These are phyloP conservation scores for Helicoverpa armigera DNA, from an alignment of 1,140 invertebrate genomes.

Conservation along the genomic window DNA sequence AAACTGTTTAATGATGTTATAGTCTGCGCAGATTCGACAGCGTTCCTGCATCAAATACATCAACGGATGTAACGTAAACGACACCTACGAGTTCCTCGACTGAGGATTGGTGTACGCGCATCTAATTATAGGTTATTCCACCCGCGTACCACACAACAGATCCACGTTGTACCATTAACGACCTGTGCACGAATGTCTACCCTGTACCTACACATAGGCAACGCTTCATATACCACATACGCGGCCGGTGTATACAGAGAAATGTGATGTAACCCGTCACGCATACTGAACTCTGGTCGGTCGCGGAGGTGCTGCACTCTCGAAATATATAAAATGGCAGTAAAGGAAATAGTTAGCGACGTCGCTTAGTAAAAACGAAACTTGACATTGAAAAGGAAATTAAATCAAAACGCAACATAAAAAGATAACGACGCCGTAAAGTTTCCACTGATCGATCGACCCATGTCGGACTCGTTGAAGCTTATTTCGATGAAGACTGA, in stretches of 20 bases:
- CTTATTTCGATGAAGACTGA: conserved; percentile 57
- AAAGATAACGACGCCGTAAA: conserved; percentile 65
- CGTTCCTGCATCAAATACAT: conserved; percentile 56
- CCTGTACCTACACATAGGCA: conserved; percentile 55
- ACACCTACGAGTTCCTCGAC: conserved; percentile 70
- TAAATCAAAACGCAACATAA: conserved; percentile 60
- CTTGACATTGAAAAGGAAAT: conserved; percentile 63
- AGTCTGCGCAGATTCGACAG: conserved; percentile 44
- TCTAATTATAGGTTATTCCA: conserved; percentile 85
- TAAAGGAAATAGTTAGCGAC: conserved; percentile 40
- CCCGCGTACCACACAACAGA: conserved; percentile 75
- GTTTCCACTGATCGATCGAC: conserved; percentile 61
- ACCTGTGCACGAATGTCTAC: conserved; percentile 71
- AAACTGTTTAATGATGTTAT: not conserved
- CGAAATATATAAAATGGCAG: conserved; percentile 45
- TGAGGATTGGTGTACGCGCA: conserved; percentile 76
- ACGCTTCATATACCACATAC: conserved; percentile 54
- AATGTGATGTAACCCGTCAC: conserved; percentile 65
- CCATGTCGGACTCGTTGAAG: conserved; percentile 49
- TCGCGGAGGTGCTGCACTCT: conserved; percentile 32
- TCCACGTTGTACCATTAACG: conserved; percentile 78
- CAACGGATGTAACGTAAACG: conserved; percentile 67
- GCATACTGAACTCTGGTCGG: conserved; percentile 54
- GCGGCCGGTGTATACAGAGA: conserved; percentile 51
- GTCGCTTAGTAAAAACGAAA: conserved; percentile 51